Evolutionary conservation across 1,140 invertebrate genomes (phyloP), one percentile per base, ranked within the genome.

Genomic region (Drosophila tsacasi): DNA sequence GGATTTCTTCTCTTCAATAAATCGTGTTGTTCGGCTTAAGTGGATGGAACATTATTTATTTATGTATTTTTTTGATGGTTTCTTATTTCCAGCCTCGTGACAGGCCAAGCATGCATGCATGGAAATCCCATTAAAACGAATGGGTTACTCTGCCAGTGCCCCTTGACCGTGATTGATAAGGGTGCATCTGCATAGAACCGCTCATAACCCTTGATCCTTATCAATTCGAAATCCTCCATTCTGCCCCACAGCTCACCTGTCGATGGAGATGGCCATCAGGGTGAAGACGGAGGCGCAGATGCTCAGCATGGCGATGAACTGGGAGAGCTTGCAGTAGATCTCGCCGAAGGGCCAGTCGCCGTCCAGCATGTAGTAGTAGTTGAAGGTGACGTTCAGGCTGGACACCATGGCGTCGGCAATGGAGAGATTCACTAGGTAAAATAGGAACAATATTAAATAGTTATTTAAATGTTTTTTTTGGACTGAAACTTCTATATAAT

Each of bases 261-360:
- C 98, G 65, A 99, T 96, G 60, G 98, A 98, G 78, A 99, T 99
- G 62, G 98, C 98, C 96, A 99, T 98, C 44, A 99, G 95, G 0
- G 98, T 99, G 93, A 99, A 98, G 30, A 99, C 98, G 42, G 97
- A 98, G 1, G 97, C 98, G 62, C 96, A 96, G 74, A 99, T 97
- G 49, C 98, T 98, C 35, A 98, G 95, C 2, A 98, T 96, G 1
- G 98, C 96, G 42, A 99, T 96, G 93, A 99, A 99, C 93, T 98
- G 97, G 71, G 96, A 96, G 81, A 99, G 96, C 94, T 98, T 99
- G 95, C 98, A 99, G 93, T 98, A 99, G 63, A 97, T 94, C 50
- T 95, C 95, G 0, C 98, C 98, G 85, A 99, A 99, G 8, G 97
- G 97, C 98, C 98, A 99, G 93, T 98, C 95, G 17, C 95, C 95